Conservation (phyloP, 2,113 vertebrate genomes). For the Suncus etruscus region DNA sequence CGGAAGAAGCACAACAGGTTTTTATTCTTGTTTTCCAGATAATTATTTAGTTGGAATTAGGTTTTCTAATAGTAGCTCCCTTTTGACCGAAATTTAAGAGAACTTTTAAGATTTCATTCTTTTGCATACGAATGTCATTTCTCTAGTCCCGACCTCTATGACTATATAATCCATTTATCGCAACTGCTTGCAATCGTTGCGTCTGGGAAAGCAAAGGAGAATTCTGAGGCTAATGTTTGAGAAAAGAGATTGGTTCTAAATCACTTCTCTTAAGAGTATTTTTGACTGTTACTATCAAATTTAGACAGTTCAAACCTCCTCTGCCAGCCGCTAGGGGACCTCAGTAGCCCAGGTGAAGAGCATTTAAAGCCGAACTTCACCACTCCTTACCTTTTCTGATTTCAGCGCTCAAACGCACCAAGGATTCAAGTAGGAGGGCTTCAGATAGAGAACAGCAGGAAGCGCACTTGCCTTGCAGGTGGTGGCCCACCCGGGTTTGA, state of each 20-base stretch:
- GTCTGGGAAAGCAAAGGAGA: background rate
- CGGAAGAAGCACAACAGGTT: constrained; percentile 1
- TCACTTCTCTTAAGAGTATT: background rate
- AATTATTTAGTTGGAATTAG: constrained; percentile 28
- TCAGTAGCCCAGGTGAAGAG: constrained; percentile 46
- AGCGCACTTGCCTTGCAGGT: too few species aligned
- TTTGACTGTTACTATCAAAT: background rate
- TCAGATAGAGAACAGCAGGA: too few species aligned
- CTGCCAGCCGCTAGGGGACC: constrained; percentile 53
- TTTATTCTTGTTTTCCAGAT: constrained; percentile 48
- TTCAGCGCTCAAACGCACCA: background rate
- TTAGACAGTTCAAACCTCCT: background rate
- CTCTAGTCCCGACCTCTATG: background rate
- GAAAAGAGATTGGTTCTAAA: background rate
- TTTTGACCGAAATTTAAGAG: constrained; percentile 32
- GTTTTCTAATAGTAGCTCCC: background rate
- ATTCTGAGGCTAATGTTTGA: background rate
- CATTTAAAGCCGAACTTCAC: background rate
- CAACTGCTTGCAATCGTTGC: background rate
- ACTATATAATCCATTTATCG: background rate
- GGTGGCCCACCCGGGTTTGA: too few species aligned
- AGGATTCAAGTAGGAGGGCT: too few species aligned
- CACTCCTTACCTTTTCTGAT: background rate
- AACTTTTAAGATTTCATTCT: constrained; percentile 10
- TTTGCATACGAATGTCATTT: background rate